Evolutionary conservation across 2,113 vertebrate species (phyloP).

Genomic region (Ptilorrhoa leucosticta): DNA sequence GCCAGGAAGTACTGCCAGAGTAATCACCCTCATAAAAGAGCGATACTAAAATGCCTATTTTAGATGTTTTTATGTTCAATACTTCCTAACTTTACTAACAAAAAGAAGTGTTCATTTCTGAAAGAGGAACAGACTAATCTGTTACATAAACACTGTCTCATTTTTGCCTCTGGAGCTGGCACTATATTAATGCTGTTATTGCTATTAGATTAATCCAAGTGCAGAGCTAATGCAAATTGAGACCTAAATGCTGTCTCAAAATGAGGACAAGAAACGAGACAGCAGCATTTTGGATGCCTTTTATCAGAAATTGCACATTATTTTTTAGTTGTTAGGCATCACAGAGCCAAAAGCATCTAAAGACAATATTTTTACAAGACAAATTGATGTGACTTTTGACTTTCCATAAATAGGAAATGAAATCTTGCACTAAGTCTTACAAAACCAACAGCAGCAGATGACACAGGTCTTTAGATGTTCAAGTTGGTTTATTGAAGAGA

Average conservation of each 20-base stretch:
- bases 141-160: not conserved
- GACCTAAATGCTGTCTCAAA: constrained; percentile 24
- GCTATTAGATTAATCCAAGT: constrained; percentile 21
- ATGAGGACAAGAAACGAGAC: not conserved
- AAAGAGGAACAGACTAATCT: not conserved
- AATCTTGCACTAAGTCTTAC: not conserved
- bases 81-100: not conserved
- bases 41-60: not conserved
- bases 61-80: not conserved
- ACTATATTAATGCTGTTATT: not conserved
- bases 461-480: not conserved
- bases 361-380: not conserved
- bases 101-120: not conserved
- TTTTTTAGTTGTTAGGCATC: not conserved
- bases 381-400: not conserved
- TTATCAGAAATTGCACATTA: not conserved
- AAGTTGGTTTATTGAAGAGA: not conserved
- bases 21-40: not conserved
- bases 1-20: constrained; percentile 20
- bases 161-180: not conserved
- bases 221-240: constrained; percentile 28
- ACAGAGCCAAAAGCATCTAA: not conserved
- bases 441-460: not conserved
- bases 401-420: not conserved
- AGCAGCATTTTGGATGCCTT: not conserved